Percentiles rank a stretch among this genome's conserved stretches.
Evolutionary conservation across 2,888 invertebrate genomes (phyloP).

Genomic region (Lasioglossum leucozonium): DNA sequence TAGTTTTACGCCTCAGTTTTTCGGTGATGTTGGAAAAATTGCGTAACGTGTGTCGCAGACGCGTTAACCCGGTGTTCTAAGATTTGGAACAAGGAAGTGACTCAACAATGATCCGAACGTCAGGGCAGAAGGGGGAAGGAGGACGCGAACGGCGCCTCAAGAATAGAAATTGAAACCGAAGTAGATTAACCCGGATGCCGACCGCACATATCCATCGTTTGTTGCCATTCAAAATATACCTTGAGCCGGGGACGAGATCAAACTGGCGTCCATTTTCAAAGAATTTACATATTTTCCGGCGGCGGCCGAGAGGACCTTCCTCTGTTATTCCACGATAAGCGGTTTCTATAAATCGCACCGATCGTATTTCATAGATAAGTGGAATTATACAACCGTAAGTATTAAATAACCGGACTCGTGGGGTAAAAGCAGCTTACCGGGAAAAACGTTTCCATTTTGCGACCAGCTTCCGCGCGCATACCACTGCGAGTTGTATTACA

Average conservation of each 20-base stretch:
- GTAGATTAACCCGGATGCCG: constrained; percentile 60
- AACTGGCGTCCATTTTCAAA: constrained; percentile 42
- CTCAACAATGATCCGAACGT: constrained; percentile 25
- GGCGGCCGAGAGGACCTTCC: not conserved
- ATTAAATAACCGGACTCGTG: not conserved
- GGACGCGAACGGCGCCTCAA: constrained; percentile 19
- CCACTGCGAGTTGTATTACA: too few relatives aligned
- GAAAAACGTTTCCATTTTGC: not conserved
- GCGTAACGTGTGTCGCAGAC: not conserved
- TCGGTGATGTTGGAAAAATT: not conserved
- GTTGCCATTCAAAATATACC: constrained; percentile 60
- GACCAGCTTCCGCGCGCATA: not conserved
- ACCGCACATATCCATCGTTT: constrained; percentile 58
- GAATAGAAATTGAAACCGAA: constrained; percentile 60
- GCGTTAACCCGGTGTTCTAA: not conserved
- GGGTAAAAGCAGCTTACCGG: not conserved
- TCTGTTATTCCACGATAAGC: constrained; percentile 12
- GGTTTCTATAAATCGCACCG: not conserved
- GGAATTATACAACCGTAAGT: not conserved
- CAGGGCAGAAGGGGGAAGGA: not conserved
- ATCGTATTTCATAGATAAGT: constrained; percentile 2
- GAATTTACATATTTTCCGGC: constrained; percentile 38
- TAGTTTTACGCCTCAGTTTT: not conserved
- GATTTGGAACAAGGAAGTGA: constrained; percentile 2
- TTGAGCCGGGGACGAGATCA: constrained; percentile 38